Conservation (phyloP, 2,888 invertebrate genomes). For the Synergus itoensis region DNA sequence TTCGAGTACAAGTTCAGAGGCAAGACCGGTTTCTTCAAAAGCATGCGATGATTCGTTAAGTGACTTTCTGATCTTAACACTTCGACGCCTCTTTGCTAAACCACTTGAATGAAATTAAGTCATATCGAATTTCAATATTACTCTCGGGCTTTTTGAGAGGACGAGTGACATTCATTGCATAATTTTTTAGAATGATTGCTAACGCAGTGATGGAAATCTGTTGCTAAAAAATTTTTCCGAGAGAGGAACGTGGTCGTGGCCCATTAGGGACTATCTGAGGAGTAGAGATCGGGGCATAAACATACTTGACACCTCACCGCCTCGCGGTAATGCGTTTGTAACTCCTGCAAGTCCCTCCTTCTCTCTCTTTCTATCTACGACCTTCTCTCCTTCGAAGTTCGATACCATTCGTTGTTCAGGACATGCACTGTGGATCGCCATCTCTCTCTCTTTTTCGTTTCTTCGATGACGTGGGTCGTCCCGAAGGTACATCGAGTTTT, state of each 20-base stretch:
- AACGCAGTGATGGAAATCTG: not conserved
- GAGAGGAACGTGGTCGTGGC: conserved; percentile 63
- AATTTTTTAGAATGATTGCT: too few relatives aligned
- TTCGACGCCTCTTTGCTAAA: not conserved
- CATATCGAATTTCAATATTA: not conserved
- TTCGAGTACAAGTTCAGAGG: conserved; percentile 49
- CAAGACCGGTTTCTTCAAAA: conserved; percentile 47
- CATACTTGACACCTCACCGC: conserved; percentile 71
- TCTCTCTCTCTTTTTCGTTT: conserved; percentile 54
- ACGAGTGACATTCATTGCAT: too few relatives aligned
- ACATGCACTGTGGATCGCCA: conserved; percentile 14
- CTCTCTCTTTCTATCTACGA: conserved; percentile 46
- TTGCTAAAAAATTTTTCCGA: conserved; percentile 59
- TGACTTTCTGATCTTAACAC: not conserved
- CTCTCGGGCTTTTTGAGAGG: too few relatives aligned
- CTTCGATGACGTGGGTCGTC: conserved; percentile 43
- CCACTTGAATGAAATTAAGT: not conserved
- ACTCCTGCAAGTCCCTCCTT: conserved; percentile 65
- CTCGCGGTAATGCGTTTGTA: conserved; percentile 72
- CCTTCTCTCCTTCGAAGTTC: conserved; percentile 47
- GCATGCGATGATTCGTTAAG: not conserved
- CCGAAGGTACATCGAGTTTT: conserved; percentile 22
- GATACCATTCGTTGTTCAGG: conserved; percentile 47
- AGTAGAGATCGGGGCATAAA: conserved; percentile 70
- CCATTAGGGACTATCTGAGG: conserved; percentile 73